Conservation (phyloP, 2,113 vertebrate genomes). For the Leucosticte australis region DNA sequence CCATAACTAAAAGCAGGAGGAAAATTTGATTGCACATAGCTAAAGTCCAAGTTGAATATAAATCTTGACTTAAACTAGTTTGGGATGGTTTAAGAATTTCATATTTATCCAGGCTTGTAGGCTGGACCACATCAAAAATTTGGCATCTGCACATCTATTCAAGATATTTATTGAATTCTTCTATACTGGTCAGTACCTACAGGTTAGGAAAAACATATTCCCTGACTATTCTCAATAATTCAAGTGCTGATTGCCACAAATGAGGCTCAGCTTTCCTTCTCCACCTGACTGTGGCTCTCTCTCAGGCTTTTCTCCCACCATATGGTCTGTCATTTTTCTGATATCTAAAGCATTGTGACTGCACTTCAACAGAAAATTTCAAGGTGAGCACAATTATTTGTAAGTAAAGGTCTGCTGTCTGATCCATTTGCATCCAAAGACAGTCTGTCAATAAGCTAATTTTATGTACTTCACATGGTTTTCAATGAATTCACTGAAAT, state of each 20-base stretch:
- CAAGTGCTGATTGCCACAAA: not conserved
- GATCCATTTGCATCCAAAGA: not conserved
- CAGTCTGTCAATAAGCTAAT: not conserved
- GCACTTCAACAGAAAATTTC: not conserved
- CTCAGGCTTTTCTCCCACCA: not conserved
- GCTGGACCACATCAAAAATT: not conserved
- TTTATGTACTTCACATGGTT: not conserved
- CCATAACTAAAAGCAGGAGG: not conserved
- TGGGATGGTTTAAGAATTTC: not conserved
- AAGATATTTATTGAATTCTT: not conserved
- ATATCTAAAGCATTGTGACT: not conserved
- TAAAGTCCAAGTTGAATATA: not conserved
- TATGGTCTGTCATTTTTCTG: not conserved
- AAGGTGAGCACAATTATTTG: not conserved
- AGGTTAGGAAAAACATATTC: not conserved
- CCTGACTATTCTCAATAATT: not conserved
- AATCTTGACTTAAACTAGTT: not conserved
- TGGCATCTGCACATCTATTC: not conserved
- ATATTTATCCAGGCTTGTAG: not conserved
- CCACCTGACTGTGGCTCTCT: not conserved
- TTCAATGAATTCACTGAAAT: not conserved
- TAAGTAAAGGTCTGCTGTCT: not conserved
- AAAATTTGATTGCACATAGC: not conserved
- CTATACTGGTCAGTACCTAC: not conserved
- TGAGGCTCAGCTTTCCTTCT: not conserved